These are phyloP conservation scores for Montipora capricornis DNA, from an alignment of 64 coral and sea anemone species.

Conservation along the genomic window DNA sequence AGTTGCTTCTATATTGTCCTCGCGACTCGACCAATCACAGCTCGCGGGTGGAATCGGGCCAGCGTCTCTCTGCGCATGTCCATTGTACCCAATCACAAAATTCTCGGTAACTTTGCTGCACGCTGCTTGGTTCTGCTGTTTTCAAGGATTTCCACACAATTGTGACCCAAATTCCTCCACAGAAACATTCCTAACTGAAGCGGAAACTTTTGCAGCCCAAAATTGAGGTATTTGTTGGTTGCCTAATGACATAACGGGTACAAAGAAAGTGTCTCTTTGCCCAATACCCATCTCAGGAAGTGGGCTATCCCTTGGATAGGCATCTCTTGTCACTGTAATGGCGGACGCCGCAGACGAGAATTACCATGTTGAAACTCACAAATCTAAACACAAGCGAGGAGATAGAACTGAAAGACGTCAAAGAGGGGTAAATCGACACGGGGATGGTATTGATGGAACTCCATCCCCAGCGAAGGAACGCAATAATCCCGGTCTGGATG, in stretches of 20 bases:
- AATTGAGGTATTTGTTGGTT: constrained; percentile 41
- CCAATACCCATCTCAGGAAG: constrained; percentile 72
- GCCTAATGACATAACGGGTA: constrained; percentile 82
- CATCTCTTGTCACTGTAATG: constrained; percentile 78
- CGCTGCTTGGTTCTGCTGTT: constrained; percentile 74
- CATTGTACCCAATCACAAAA: constrained; percentile 70
- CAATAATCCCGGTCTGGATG: constrained; percentile 70
- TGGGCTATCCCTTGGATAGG: constrained; percentile 57
- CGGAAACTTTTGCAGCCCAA: constrained; percentile 48
- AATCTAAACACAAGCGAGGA: constrained; percentile 76
- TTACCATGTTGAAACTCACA: constrained; percentile 52
- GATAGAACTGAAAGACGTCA: constrained; percentile 86
- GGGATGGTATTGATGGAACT: constrained; percentile 47
- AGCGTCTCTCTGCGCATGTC: constrained; percentile 76
- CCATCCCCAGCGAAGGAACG: constrained; percentile 64
- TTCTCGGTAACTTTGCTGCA: constrained; percentile 82
- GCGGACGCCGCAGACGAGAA: constrained; percentile 88
- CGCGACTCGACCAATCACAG: constrained; percentile 75
- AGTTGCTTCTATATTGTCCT: constrained; percentile 48
- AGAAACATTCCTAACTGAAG: not conserved
- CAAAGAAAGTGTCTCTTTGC: constrained; percentile 46
- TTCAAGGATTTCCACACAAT: constrained; percentile 63
- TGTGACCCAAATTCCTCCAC: constrained; percentile 67
- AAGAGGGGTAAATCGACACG: constrained; percentile 53
- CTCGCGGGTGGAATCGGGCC: constrained; percentile 80